Conservation (phyloP, 2,113 vertebrate species). For the Carollia perspicillata region DNA sequence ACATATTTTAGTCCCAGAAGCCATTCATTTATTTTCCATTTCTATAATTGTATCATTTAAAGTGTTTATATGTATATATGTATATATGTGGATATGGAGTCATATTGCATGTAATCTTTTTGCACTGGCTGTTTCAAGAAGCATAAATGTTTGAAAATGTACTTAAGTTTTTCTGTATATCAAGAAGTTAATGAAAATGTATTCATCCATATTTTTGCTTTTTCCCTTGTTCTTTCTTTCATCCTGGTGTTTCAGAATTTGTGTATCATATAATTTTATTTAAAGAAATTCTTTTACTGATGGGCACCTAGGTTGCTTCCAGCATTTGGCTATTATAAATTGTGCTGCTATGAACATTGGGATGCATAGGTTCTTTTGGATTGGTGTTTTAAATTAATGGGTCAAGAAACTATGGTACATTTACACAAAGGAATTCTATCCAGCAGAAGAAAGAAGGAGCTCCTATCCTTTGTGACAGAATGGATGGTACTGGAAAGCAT, state of each 20-base stretch:
- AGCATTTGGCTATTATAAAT: too few species aligned
- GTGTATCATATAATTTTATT: not conserved
- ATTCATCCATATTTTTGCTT: not conserved
- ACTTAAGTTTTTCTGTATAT: not conserved
- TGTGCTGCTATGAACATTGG: too few species aligned
- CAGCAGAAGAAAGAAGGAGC: too few species aligned
- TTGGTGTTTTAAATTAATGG: too few species aligned
- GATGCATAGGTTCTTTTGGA: too few species aligned
- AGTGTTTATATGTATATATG: not conserved
- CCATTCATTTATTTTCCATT: not conserved
- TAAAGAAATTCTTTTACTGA: not conserved
- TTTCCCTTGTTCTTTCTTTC: not conserved
- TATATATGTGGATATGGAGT: not conserved
- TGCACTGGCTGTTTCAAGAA: not conserved
- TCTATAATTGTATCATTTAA: not conserved
- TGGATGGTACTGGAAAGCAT: too few species aligned
- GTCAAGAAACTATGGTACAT: too few species aligned
- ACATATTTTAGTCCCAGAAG: not conserved
- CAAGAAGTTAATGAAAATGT: not conserved
- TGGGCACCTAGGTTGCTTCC: too few species aligned
- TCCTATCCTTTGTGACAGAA: too few species aligned
- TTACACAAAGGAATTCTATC: too few species aligned
- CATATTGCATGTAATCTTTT: not conserved
- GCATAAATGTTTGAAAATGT: not conserved
- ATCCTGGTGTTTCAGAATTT: not conserved